phyloP scores from a whole-genome alignment of 2,888 invertebrate species.

The Pandemis corylana region DNA sequence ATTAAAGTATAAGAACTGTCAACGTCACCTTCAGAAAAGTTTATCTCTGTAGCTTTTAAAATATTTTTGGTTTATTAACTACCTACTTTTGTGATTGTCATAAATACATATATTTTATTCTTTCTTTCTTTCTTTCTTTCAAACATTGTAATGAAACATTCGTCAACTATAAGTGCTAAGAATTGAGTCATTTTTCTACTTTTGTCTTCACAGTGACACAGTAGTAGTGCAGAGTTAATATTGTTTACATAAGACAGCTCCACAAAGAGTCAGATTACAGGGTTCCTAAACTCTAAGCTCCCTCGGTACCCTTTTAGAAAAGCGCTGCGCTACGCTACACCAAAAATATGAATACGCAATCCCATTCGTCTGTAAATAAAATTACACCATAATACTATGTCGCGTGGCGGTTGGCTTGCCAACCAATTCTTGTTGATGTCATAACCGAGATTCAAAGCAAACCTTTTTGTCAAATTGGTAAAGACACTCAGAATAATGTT shows the following conservation, averaged over 20 bases:
- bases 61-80: too few species aligned
- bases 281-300: too few species aligned
- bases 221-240: too few species aligned
- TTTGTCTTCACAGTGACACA: background rate
- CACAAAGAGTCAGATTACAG: too few species aligned
- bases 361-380: background rate
- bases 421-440: slow-evolving; percentile 12
- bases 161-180: slow-evolving; percentile 1
- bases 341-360: too few species aligned
- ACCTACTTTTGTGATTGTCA: too few species aligned
- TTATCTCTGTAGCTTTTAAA: too few species aligned
- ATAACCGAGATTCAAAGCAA: slow-evolving; percentile 9
- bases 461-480: slow-evolving; percentile 32
- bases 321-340: too few species aligned
- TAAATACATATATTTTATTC: too few species aligned
- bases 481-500: slow-evolving; percentile 36
- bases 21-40: background rate
- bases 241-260: too few species aligned
- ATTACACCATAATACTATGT: background rate
- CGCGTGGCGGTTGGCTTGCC: slow-evolving; percentile 14
- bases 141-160: background rate
- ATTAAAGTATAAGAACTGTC: background rate
- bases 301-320: too few species aligned
- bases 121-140: too few species aligned
- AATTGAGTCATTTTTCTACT: background rate